A percentile compares a stretch with the other conserved stretches of the same genome.
phyloP scores from a whole-genome alignment of 2,888 invertebrate species.

The Drosophila suboccidentalis region DNA sequence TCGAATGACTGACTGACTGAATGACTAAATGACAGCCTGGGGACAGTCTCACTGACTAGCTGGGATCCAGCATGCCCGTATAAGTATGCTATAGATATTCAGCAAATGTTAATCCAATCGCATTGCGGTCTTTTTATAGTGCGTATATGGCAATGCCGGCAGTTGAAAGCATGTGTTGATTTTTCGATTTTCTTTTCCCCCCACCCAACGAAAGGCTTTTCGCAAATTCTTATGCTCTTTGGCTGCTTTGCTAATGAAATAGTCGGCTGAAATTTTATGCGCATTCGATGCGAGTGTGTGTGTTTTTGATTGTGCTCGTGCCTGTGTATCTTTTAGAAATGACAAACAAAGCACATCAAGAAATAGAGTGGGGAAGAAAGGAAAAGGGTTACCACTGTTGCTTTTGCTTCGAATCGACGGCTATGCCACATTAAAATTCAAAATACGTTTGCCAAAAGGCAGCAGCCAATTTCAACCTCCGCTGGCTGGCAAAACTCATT shows the following conservation, averaged over 20 bases:
- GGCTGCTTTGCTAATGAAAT: constrained; percentile 72
- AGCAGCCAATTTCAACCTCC: constrained; percentile 77
- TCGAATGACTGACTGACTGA: constrained; percentile 20
- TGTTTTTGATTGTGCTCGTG: constrained; percentile 7
- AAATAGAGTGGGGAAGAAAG: constrained; percentile 9
- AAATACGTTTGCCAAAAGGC: constrained; percentile 76
- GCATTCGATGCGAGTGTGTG: constrained; percentile 17
- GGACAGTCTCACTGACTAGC: constrained; percentile 10
- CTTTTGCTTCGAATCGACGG: constrained; percentile 31
- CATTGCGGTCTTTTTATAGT: constrained; percentile 75
- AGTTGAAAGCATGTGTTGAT: constrained; percentile 58
- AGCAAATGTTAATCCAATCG: constrained; percentile 74
- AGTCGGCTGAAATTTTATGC: constrained; percentile 52
- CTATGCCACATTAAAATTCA: constrained; percentile 71
- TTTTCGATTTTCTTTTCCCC: constrained; percentile 14
- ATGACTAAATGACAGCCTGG: constrained; percentile 30
- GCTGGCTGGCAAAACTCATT: constrained; percentile 75
- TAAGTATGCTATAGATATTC: constrained; percentile 57
- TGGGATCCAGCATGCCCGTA: constrained; percentile 13
- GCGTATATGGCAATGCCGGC: constrained; percentile 26
- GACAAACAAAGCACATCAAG: constrained; percentile 42
- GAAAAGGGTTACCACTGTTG: constrained; percentile 59
- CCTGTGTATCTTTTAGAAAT: constrained; percentile 22
- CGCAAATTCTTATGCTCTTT: constrained; percentile 39
- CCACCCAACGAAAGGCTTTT: constrained; percentile 3